These are phyloP conservation scores for Hydrotaea cyrtoneurina DNA, from an alignment of 2,888 invertebrate species.

Conservation along the genomic window DNA sequence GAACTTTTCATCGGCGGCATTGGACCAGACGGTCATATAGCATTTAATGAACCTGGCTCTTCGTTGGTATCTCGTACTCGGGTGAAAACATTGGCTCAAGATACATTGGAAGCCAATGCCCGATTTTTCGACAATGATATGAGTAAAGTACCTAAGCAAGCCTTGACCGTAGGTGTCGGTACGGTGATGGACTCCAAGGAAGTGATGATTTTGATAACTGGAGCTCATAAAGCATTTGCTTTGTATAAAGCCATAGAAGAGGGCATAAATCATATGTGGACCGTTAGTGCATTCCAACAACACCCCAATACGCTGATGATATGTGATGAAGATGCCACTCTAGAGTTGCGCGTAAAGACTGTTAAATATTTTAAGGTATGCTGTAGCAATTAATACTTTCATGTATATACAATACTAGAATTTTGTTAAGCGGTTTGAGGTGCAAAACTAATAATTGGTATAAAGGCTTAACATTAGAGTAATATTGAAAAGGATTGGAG, in stretches of 20 bases:
- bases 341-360: slow-evolving; percentile 97
- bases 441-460: not conserved
- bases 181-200: slow-evolving; percentile 99
- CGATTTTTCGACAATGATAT: slow-evolving; percentile 98
- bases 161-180: slow-evolving; percentile 98
- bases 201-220: slow-evolving; percentile 98
- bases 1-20: slow-evolving; percentile 99
- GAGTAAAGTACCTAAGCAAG: slow-evolving; percentile 95
- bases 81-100: slow-evolving; percentile 97
- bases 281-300: slow-evolving; percentile 98
- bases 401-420: not conserved
- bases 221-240: slow-evolving; percentile 97
- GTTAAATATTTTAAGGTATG: slow-evolving; percentile 99
- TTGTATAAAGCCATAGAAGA: slow-evolving; percentile 99
- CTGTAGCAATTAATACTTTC: slow-evolving; percentile 28
- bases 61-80: slow-evolving; percentile 97
- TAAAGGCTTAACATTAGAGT: not conserved
- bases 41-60: slow-evolving; percentile 99
- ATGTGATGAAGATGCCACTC: slow-evolving; percentile 98
- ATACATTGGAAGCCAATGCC: slow-evolving; percentile 98
- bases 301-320: slow-evolving; percentile 95
- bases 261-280: slow-evolving; percentile 99
- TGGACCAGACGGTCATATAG: slow-evolving; percentile 99
- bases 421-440: not conserved
- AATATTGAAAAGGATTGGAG: not conserved